A percentile compares a stretch with the other conserved stretches of the same genome.
Evolutionary conservation across 2,797 vertebrate species (phyloP).

Genomic region (Cirrhinus molitorella): DNA sequence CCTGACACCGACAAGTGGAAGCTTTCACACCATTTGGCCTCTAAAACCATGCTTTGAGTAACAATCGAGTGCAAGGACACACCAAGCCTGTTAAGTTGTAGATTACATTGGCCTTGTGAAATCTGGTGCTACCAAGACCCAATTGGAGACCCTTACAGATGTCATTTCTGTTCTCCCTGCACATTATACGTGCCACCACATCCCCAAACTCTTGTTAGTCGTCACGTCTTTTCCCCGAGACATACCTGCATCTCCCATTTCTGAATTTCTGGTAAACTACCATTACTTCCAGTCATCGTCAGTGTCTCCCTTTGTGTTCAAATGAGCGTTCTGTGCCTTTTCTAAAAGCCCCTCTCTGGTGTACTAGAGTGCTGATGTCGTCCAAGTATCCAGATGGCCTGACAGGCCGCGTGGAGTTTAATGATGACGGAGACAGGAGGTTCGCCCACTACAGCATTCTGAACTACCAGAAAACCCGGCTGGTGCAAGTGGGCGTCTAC

Average conservation of each 20-base stretch:
- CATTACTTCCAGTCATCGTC: constrained; percentile 54
- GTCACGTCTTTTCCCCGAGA: constrained; percentile 17
- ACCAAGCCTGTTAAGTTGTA: constrained; percentile 60
- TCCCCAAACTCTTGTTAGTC: neutral
- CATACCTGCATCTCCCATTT: constrained; percentile 41
- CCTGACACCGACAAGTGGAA: constrained; percentile 40
- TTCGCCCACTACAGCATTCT: constrained; percentile 97
- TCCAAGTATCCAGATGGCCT: constrained; percentile 94
- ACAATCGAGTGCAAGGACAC: constrained; percentile 30
- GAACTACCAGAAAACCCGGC: constrained; percentile 94
- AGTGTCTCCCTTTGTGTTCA: constrained; percentile 45
- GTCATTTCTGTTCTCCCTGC: constrained; percentile 42
- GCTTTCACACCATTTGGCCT: constrained; percentile 47
- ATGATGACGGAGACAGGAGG: constrained; percentile 95
- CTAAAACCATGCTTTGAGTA: constrained; percentile 35
- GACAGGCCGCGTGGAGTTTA: constrained; percentile 95
- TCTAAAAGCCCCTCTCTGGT: constrained; percentile 58
- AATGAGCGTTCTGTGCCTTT: constrained; percentile 45
- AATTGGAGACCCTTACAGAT: constrained; percentile 28
- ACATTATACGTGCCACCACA: constrained; percentile 29
- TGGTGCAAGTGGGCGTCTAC: constrained; percentile 94
- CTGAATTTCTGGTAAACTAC: constrained; percentile 14
- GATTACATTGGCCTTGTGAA: constrained; percentile 54
- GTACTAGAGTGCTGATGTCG: constrained; percentile 91
- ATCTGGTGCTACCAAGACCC: constrained; percentile 42